A percentile compares a stretch with the other conserved stretches of the same genome.
Evolutionary conservation across 2,888 invertebrate species (phyloP).

Genomic region (Pristionchus japonicus): DNA sequence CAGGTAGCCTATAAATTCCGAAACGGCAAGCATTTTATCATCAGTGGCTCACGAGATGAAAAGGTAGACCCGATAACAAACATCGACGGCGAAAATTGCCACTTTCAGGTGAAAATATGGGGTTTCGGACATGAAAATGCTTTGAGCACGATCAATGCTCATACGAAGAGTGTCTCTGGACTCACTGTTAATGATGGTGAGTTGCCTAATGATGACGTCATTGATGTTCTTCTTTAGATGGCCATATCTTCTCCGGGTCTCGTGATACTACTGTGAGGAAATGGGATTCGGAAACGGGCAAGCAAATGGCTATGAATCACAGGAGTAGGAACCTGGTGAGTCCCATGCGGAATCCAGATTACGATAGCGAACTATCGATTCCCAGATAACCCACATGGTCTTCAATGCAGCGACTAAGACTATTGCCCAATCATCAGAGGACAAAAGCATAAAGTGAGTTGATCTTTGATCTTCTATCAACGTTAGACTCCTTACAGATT

Average conservation of each 20-base stretch:
- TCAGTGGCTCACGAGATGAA: constrained; percentile 75
- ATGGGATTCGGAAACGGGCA: constrained; percentile 46
- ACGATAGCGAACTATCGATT: neutral
- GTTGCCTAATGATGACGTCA: neutral
- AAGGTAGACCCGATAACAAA: neutral
- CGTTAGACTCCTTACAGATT: neutral
- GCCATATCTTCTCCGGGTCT: constrained; percentile 43
- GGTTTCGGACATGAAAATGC: neutral
- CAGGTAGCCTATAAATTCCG: constrained; percentile 59
- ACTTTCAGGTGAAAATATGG: constrained; percentile 42
- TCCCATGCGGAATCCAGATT: neutral
- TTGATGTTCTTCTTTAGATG: neutral
- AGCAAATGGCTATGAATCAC: constrained; percentile 16
- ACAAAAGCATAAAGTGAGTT: constrained; percentile 44
- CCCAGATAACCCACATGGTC: constrained; percentile 39
- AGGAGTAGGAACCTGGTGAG: constrained; percentile 27
- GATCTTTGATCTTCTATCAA: neutral
- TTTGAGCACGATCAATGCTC: constrained; percentile 18
- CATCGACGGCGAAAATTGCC: neutral
- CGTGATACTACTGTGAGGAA: constrained; percentile 45
- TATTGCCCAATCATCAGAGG: constrained; percentile 46
- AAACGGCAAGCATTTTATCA: constrained; percentile 63
- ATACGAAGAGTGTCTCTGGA: constrained; percentile 40
- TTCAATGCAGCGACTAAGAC: constrained; percentile 12
- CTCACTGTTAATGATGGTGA: constrained; percentile 29